A percentile compares a stretch with the other conserved stretches of the same genome.
Conservation (phyloP, 1,140 invertebrate genomes). For the Sinonovacula constricta region DNA sequence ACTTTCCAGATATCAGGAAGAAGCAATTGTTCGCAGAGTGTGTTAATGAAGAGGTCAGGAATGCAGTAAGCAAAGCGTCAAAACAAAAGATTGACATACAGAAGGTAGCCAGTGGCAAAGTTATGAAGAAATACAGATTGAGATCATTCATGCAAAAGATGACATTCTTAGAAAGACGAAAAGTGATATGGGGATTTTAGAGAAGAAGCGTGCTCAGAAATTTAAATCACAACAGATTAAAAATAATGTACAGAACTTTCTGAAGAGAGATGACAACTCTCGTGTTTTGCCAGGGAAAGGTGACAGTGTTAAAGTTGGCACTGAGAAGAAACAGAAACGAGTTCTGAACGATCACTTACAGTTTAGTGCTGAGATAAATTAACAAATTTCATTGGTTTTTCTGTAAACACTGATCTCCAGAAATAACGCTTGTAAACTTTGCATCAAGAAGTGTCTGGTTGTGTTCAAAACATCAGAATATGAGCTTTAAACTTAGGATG, state of each 20-base stretch:
- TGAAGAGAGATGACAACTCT: constrained; percentile 41
- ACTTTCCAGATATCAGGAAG: neutral
- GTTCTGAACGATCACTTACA: constrained; percentile 29
- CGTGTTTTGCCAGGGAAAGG: neutral
- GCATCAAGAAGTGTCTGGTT: constrained; percentile 24
- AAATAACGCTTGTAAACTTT: constrained; percentile 23
- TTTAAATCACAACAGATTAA: neutral
- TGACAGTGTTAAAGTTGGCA: constrained; percentile 25
- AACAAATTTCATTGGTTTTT: constrained; percentile 22
- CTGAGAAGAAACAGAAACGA: constrained; percentile 12
- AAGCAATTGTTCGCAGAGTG: constrained; percentile 35
- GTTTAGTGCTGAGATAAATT: constrained; percentile 10
- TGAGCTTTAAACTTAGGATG: constrained; percentile 11
- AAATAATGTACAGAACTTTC: too few species aligned
- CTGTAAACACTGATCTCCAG: constrained; percentile 8
- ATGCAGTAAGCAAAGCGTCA: neutral
- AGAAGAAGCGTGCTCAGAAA: neutral
- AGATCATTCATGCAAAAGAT: neutral
- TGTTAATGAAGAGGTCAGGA: constrained; percentile 20
- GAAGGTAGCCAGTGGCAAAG: constrained; percentile 9
- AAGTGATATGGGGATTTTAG: neutral
- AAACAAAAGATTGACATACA: constrained; percentile 1
- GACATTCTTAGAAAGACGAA: neutral
- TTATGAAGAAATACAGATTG: constrained; percentile 29
- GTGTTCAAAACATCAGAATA: constrained; percentile 27